These are phyloP conservation scores for Plestiodon gilberti DNA, from an alignment of 2,113 vertebrate genomes.

Conservation along the genomic window DNA sequence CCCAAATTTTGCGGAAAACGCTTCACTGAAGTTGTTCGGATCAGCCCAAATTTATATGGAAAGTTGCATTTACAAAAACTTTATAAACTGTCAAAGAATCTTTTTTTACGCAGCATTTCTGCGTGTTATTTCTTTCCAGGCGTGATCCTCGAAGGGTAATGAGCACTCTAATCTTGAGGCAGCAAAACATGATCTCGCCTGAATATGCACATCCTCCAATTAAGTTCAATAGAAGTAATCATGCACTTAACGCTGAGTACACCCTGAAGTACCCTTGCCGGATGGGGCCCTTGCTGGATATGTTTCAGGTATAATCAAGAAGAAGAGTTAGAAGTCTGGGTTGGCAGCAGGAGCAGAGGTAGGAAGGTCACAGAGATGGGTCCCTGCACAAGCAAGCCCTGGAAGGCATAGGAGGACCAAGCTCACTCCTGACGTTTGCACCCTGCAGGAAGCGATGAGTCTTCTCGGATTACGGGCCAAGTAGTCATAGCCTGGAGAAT, in stretches of 20 bases:
- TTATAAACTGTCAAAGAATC: background rate
- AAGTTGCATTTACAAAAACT: background rate
- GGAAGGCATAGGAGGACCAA: no score
- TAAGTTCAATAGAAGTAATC: background rate
- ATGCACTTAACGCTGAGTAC: background rate
- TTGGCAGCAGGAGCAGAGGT: background rate
- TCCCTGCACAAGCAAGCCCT: no score
- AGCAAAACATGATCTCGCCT: background rate
- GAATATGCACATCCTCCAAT: background rate
- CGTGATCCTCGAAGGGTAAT: background rate
- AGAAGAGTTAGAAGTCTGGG: background rate
- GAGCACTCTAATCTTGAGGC: background rate
- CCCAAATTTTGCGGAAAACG: no score
- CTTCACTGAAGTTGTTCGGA: no score
- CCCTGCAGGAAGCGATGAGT: background rate
- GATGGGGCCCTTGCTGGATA: background rate
- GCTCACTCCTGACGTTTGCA: background rate
- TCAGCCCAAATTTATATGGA: background rate
- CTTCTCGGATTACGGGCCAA: background rate
- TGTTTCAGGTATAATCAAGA: fast-evolving
- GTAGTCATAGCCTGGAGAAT: background rate
- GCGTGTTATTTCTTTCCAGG: background rate
- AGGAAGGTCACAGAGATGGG: background rate
- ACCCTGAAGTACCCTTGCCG: background rate
- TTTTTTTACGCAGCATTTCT: background rate